These are phyloP conservation scores for Norana najaformis DNA, from an alignment of 2,888 invertebrate genomes.

Conservation along the genomic window DNA sequence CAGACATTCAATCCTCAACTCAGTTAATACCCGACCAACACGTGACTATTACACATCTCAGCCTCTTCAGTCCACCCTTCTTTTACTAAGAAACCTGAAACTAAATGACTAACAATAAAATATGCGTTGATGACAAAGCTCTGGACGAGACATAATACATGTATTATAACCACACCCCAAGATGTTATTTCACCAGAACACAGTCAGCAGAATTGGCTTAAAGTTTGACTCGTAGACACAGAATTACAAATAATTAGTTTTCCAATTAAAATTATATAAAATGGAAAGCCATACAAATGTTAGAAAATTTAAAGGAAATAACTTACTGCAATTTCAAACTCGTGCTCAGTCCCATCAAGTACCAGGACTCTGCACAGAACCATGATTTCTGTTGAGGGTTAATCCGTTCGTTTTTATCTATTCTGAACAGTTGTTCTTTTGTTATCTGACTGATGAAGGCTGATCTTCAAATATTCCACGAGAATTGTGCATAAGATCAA, in stretches of 20 bases:
- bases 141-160: too few relatives aligned
- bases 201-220: neutral
- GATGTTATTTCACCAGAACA: neutral
- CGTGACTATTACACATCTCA: too few relatives aligned
- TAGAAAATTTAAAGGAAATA: neutral
- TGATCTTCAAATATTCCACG: neutral
- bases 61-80: too few relatives aligned
- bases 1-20: too few relatives aligned
- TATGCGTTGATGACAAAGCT: too few relatives aligned
- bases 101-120: neutral
- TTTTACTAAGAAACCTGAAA: too few relatives aligned
- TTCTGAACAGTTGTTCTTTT: neutral
- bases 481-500: neutral
- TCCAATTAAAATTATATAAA: neutral
- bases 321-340: conserved; percentile 1
- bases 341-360: neutral
- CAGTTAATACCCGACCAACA: too few relatives aligned
- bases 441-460: neutral
- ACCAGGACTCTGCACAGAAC: neutral
- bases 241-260: neutral
- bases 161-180: neutral
- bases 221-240: neutral
- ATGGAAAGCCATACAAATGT: neutral
- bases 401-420: neutral
- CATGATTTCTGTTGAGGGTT: neutral